These are phyloP conservation scores for Mycetomoellerius zeteki DNA, from an alignment of 1,140 invertebrate genomes.

Conservation along the genomic window DNA sequence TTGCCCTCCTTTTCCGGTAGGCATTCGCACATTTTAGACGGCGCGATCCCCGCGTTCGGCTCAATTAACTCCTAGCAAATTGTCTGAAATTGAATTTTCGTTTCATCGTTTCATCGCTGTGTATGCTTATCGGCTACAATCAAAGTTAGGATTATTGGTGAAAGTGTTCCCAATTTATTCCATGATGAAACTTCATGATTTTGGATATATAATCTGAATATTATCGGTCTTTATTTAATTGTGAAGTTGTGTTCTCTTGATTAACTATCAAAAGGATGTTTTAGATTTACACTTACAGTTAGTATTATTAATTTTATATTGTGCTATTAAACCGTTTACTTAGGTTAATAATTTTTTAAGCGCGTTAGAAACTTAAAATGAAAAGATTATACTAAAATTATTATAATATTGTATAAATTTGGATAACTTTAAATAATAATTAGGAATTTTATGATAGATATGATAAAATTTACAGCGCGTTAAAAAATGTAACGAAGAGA, in stretches of 20 bases:
- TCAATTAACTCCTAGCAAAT: slow-evolving; percentile 73
- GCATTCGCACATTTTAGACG: slow-evolving; percentile 18
- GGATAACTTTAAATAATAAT: background rate
- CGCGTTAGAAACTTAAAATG: background rate
- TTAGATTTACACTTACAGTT: slow-evolving; percentile 4
- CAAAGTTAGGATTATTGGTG: slow-evolving; percentile 15
- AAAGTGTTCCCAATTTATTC: slow-evolving; percentile 19
- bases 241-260: background rate
- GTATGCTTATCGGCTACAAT: background rate
- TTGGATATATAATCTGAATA: background rate
- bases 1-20: slow-evolving; percentile 69
- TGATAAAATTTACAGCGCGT: background rate
- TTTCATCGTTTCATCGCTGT: slow-evolving; percentile 32
- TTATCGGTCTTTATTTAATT: background rate
- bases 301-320: background rate
- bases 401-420: background rate
- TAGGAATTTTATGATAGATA: background rate
- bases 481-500: background rate
- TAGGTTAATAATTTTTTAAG: slow-evolving; percentile 14
- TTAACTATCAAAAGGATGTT: background rate
- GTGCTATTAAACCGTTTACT: background rate
- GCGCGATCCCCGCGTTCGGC: slow-evolving; percentile 17
- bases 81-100: slow-evolving; percentile 72
- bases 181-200: slow-evolving; percentile 20
- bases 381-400: slow-evolving; percentile 4